Evolutionary conservation across 2,113 vertebrate genomes (phyloP).

Genomic region (Aegotheles bennettii): DNA sequence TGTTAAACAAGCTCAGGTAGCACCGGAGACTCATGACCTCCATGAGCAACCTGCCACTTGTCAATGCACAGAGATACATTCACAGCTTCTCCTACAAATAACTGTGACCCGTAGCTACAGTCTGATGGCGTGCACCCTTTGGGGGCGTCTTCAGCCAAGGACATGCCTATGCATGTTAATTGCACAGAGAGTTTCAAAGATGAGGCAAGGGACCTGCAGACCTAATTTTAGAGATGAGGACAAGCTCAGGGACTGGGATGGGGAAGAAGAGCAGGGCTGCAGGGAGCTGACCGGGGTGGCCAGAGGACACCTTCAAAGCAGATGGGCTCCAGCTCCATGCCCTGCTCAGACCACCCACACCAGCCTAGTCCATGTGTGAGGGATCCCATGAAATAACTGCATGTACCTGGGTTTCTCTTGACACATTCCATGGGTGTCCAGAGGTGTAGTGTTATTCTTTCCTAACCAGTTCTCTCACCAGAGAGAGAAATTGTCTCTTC

Average conservation of each 20-base stretch:
- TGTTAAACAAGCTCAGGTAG: background rate
- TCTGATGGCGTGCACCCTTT: background rate
- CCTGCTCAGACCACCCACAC: background rate
- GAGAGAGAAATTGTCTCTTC: background rate
- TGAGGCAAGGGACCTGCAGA: background rate
- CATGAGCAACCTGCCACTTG: background rate
- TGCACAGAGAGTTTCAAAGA: background rate
- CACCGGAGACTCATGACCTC: background rate
- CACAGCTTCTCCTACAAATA: background rate
- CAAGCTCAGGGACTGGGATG: accelerated
- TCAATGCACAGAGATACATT: background rate
- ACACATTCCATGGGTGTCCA: accelerated
- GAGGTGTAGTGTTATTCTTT: background rate
- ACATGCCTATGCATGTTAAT: background rate
- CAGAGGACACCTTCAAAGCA: background rate
- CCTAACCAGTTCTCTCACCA: accelerated
- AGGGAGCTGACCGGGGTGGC: background rate
- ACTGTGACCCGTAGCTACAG: background rate
- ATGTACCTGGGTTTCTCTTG: background rate
- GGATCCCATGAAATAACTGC: background rate
- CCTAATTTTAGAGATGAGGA: background rate
- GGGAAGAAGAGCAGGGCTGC: background rate
- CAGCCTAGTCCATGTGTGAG: background rate
- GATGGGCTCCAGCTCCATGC: background rate
- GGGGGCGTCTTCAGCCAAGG: background rate